These are phyloP conservation scores for Coelopa pilipes DNA, from an alignment of 2,888 invertebrate species.

Conservation along the genomic window DNA sequence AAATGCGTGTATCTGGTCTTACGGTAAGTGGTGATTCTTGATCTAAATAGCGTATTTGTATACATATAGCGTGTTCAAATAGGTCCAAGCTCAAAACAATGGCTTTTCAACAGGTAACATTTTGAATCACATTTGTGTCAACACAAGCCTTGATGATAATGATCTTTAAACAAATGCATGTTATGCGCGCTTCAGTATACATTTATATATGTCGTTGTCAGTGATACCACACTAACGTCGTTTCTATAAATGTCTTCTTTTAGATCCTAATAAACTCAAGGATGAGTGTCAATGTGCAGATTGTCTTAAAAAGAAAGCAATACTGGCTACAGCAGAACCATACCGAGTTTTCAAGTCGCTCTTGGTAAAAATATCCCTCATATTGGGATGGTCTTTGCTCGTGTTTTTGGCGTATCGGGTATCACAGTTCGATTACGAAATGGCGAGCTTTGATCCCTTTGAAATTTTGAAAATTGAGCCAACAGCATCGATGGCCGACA, in stretches of 20 bases:
- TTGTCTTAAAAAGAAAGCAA: conserved; percentile 85
- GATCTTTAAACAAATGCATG: not conserved
- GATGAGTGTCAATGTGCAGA: conserved; percentile 90
- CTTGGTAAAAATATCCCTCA: conserved; percentile 80
- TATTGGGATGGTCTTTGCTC: conserved; percentile 85
- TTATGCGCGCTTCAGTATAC: not conserved
- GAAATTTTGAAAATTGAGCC: conserved; percentile 91
- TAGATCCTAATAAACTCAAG: conserved; percentile 80
- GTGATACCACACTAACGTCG: not conserved
- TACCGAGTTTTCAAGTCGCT: conserved; percentile 86
- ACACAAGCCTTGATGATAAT: not conserved
- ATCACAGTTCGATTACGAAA: conserved; percentile 97
- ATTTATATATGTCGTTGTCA: no score
- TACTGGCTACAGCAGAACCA: conserved; percentile 86
- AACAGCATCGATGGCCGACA: conserved; percentile 86
- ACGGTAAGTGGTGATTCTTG: no score
- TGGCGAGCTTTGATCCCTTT: conserved; percentile 99
- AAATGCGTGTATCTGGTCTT: no score
- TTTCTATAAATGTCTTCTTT: not conserved
- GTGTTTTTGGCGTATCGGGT: conserved; percentile 88
- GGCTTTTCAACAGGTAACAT: no score
- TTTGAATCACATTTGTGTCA: conserved; percentile 1
- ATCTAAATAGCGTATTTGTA: no score
- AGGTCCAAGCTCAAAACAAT: no score
- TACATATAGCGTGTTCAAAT: no score